Conservation (phyloP, 2,113 vertebrate species). For the Prolemur simus region DNA sequence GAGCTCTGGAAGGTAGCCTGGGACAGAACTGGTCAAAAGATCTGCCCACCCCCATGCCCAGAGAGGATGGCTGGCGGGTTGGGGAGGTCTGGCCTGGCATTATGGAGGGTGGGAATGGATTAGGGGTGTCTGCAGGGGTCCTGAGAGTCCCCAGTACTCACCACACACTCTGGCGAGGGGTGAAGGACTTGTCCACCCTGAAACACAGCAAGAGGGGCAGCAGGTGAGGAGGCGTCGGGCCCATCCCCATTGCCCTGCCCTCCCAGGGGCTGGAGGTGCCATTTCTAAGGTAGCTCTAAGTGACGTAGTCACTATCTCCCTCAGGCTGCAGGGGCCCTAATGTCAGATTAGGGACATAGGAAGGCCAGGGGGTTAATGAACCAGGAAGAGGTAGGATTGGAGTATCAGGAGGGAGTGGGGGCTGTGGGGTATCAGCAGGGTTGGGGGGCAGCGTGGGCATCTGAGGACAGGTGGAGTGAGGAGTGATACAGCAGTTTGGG, state of each 20-base stretch:
- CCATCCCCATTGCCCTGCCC: fast-evolving
- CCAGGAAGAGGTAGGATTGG: background rate
- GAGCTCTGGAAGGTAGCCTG: background rate
- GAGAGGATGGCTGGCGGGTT: background rate
- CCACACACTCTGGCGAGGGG: constrained; percentile 64
- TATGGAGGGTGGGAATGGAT: background rate
- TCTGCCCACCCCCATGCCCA: background rate
- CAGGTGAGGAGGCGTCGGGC: background rate
- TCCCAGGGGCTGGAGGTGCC: background rate
- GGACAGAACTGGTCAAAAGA: background rate
- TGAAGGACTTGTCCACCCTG: constrained; percentile 80
- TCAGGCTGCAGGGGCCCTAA: background rate
- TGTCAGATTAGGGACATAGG: background rate
- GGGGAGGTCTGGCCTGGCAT: background rate
- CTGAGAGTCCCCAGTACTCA: constrained; percentile 64
- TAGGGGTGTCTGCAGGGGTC: background rate
- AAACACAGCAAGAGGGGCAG: constrained; percentile 54
- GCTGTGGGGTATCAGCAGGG: background rate
- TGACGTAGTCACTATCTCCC: background rate
- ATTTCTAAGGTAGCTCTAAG: background rate
- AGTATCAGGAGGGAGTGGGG: background rate
- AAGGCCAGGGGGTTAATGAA: background rate
- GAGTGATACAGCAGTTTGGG: background rate
- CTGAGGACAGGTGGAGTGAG: background rate
- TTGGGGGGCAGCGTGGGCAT: background rate